Evolutionary conservation across 30 jellyfish, hydroid and myxozoan genomes (phyloP).

Genomic region (Turritopsis rubra): DNA sequence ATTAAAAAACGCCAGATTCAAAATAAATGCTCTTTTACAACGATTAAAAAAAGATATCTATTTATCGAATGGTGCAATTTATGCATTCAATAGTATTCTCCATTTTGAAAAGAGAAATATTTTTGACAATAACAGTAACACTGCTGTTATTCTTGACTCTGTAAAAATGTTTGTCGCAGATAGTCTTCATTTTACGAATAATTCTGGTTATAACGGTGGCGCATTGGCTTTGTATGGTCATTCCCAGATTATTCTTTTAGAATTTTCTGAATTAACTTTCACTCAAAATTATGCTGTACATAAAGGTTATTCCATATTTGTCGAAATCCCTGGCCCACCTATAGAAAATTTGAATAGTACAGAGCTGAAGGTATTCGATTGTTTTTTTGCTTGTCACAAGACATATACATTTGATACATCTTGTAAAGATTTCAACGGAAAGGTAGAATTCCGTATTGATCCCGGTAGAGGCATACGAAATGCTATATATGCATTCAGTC

Average conservation of each 20-base stretch:
- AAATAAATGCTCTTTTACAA: neutral
- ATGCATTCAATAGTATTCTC: neutral
- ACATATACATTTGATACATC: neutral
- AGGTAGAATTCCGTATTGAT: neutral
- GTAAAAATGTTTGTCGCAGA: neutral
- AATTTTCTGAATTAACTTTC: neutral
- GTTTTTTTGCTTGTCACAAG: slow-evolving; percentile 14
- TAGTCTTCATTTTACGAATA: slow-evolving; percentile 3
- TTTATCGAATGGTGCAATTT: slow-evolving; percentile 15
- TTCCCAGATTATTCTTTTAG: neutral
- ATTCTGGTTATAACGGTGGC: slow-evolving; percentile 27
- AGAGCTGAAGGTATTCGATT: neutral
- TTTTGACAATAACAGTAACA: slow-evolving; percentile 4
- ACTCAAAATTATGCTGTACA: slow-evolving; percentile 3
- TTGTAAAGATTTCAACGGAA: neutral
- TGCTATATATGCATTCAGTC: slow-evolving; percentile 30
- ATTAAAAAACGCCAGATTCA: neutral
- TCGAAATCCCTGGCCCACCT: slow-evolving; percentile 26
- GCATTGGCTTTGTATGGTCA: slow-evolving; percentile 32
- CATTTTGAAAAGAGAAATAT: slow-evolving; percentile 8
- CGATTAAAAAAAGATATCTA: neutral
- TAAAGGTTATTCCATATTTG: slow-evolving; percentile 31
- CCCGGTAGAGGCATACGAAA: slow-evolving; percentile 5
- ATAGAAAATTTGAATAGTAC: neutral
- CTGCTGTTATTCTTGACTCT: slow-evolving; percentile 28